Evolutionary conservation across 1,140 invertebrate genomes (phyloP).

Genomic region (Euglossa dilemma): DNA sequence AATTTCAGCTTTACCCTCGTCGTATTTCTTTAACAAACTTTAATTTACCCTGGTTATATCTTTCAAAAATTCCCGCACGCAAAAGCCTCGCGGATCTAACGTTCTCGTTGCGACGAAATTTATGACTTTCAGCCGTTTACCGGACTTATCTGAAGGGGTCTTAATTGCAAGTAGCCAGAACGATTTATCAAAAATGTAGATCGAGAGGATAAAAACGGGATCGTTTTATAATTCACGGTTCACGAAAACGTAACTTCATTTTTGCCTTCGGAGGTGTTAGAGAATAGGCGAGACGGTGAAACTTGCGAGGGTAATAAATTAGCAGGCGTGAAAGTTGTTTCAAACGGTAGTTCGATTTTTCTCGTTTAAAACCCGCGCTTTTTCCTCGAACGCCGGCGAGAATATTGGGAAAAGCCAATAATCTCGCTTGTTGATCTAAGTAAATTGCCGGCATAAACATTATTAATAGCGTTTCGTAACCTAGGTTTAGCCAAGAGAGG

Average conservation of each 20-base stretch:
- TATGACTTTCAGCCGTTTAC: too few species aligned
- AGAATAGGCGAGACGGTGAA: not conserved
- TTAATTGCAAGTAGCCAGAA: too few species aligned
- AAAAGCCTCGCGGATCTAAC: too few species aligned
- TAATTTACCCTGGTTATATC: too few species aligned
- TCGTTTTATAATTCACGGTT: not conserved
- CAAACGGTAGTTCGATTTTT: slow-evolving; percentile 1
- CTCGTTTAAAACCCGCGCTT: not conserved
- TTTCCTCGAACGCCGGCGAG: not conserved
- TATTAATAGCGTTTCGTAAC: not conserved
- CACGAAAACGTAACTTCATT: too few species aligned
- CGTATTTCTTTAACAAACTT: too few species aligned
- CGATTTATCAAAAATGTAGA: not conserved
- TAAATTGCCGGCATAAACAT: not conserved
- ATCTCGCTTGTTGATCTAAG: not conserved
- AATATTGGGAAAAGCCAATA: not conserved
- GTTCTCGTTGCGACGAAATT: too few species aligned
- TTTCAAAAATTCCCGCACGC: too few species aligned
- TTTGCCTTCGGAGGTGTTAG: not conserved
- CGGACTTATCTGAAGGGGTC: too few species aligned
- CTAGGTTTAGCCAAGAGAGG: not conserved
- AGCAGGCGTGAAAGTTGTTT: slow-evolving; percentile 5
- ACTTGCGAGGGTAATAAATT: not conserved
- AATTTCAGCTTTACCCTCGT: too few species aligned
- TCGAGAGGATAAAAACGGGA: not conserved